A percentile compares a stretch with the other conserved stretches of the same genome.
These are phyloP conservation scores for Aradophagus sp. DNA, from an alignment of 1,140 invertebrate species.

Conservation along the genomic window DNA sequence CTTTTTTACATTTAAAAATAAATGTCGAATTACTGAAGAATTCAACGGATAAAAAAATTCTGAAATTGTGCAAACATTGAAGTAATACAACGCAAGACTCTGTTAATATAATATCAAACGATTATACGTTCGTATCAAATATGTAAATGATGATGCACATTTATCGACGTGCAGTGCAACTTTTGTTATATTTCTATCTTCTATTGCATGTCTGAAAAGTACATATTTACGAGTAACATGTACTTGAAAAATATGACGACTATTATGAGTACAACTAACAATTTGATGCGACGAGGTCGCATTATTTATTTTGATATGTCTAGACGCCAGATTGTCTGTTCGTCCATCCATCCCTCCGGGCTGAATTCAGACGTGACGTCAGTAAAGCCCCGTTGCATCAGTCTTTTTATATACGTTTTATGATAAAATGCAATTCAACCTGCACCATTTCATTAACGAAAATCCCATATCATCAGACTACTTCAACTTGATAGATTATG, in stretches of 20 bases:
- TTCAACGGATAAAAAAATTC: too few species aligned
- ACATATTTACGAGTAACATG: conserved; percentile 41
- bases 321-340: conserved; percentile 74
- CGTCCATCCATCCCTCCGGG: conserved; percentile 64
- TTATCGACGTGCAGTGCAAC: conserved; percentile 24
- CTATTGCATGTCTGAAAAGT: conserved; percentile 37
- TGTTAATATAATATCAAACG: too few species aligned
- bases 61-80: too few species aligned
- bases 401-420: conserved; percentile 40
- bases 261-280: conserved; percentile 64
- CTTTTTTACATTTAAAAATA: too few species aligned
- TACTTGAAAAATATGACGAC: conserved; percentile 49
- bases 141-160: conserved; percentile 31
- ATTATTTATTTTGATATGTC: conserved; percentile 73
- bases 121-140: conserved; percentile 23
- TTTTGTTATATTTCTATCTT: conserved; percentile 38
- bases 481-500: too few species aligned
- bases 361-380: conserved; percentile 67
- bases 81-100: too few species aligned
- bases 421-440: conserved; percentile 48
- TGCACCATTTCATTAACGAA: conserved; percentile 38
- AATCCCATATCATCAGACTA: conserved; percentile 7
- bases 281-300: conserved; percentile 66
- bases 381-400: conserved; percentile 56
- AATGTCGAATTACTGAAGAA: too few species aligned